A percentile compares a stretch with the other conserved stretches of the same genome.
phyloP scores from a whole-genome alignment of 2,888 invertebrate genomes.

The Syritta pipiens region DNA sequence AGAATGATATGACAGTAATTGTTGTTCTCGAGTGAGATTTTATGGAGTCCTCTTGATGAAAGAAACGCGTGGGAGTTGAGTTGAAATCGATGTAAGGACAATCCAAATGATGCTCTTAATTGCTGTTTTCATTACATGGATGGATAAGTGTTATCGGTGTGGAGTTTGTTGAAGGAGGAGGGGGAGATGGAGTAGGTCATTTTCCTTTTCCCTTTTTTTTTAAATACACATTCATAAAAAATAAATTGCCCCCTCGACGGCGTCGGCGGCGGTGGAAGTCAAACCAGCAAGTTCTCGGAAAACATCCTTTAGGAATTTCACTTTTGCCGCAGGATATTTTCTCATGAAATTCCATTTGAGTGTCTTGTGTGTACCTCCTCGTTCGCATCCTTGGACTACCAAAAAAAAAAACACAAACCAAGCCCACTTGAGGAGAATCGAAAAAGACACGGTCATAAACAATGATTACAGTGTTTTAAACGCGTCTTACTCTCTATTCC shows the following conservation, averaged over 20 bases:
- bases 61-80: neutral
- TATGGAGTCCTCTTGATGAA: too few species aligned
- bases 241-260: constrained; percentile 24
- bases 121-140: constrained; percentile 33
- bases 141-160: too few species aligned
- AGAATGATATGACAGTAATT: constrained; percentile 27
- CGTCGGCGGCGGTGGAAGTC: constrained; percentile 1
- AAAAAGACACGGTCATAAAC: neutral
- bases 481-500: neutral
- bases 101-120: constrained; percentile 48
- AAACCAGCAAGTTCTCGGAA: constrained; percentile 28
- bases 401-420: neutral
- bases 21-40: neutral
- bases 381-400: neutral
- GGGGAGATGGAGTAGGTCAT: too few species aligned
- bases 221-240: neutral
- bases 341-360: constrained; percentile 39
- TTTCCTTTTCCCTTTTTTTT: too few species aligned
- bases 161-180: too few species aligned
- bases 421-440: too few species aligned
- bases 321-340: constrained; percentile 44
- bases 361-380: neutral
- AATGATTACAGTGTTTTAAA: neutral
- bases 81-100: constrained; percentile 19
- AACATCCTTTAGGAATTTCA: constrained; percentile 31